Base-by-base conservation (phyloP, 2,113 vertebrate genomes). In the Takifugu bimaculatus region DNA sequence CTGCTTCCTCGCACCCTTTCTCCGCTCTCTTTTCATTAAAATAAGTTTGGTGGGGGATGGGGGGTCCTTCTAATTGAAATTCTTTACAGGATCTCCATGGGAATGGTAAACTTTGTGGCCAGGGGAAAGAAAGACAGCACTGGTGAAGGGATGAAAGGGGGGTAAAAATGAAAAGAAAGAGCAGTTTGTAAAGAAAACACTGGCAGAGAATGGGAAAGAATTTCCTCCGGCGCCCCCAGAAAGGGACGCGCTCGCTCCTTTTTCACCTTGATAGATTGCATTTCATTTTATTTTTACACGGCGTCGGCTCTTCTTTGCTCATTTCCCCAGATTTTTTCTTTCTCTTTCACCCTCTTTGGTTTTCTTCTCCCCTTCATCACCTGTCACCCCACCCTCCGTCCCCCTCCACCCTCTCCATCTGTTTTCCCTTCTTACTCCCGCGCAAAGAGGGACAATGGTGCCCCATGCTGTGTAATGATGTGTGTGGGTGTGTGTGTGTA, bases 31-130 rank as follows among this genome's bases (percentile, higher is more conserved):
- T 32, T 32, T 85, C 77, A 82, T 73, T 82, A 55, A 74, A 74
- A 76, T 70, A 68, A 81, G 69, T 57, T 70, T 27, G 54, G 26
- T 26, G 13, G 14, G 51, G 54, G 66, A 65, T 59, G 57, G 35
- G 15, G 25, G 59, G 61, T 72, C 73, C 65, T 82, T 83, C 84
- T 88, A 85, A 90, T 90, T 89, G 88, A 88, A 90, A 90, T 91
- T 89, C 88, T 91, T 90, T 82, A 74, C 82, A 85, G 58, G 60
- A 82, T 88, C 82, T 87, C 88, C 85, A 88, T 88, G 90, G 88
- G 78, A 86, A 89, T 76, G 73, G 88, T 85, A 87, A 91, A 91
- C 85, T 90, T 91, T 89, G 78, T 78, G 63, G 75, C 68, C 73
- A 81, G 68, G 71, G 71, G 77, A 75, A 60, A 82, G 70, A 78